A percentile compares a stretch with the other conserved stretches of the same genome.
phyloP scores from a whole-genome alignment of 2,797 vertebrate genomes.

The Acestrorhynchus altus region DNA sequence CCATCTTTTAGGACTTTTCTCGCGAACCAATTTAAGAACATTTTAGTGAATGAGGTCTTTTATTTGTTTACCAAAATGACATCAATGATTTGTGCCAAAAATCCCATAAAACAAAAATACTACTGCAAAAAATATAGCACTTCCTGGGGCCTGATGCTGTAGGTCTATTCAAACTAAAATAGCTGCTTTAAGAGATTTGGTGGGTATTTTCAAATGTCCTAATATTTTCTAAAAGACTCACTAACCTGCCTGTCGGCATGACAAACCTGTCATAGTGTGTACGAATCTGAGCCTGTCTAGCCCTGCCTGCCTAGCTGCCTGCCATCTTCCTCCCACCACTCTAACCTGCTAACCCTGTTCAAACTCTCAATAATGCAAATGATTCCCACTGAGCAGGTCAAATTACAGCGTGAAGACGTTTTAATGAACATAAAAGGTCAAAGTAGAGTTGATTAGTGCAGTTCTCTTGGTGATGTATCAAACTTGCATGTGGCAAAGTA shows the following conservation, averaged over 20 bases:
- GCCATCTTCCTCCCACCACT: slow-evolving; percentile 23
- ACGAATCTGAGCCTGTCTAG: slow-evolving; percentile 25
- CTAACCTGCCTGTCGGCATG: slow-evolving; percentile 22
- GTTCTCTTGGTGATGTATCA: slow-evolving; percentile 14
- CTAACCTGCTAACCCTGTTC: slow-evolving; percentile 20
- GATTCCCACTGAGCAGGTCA: slow-evolving; percentile 47
- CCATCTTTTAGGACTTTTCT: too few relatives aligned
- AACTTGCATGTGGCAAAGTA: slow-evolving; percentile 5
- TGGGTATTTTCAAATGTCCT: slow-evolving; percentile 19
- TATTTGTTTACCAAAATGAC: too few relatives aligned
- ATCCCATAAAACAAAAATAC: too few relatives aligned
- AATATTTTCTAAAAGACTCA: slow-evolving; percentile 28
- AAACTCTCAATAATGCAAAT: slow-evolving; percentile 50
- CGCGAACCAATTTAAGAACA: too few relatives aligned
- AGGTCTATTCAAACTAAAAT: neutral
- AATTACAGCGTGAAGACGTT: slow-evolving; percentile 48
- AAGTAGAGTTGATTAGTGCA: slow-evolving; percentile 11
- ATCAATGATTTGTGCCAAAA: too few relatives aligned
- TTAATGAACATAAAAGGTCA: slow-evolving; percentile 29
- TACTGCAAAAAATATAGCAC: too few relatives aligned
- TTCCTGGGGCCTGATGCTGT: too few relatives aligned
- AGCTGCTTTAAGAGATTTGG: slow-evolving; percentile 36
- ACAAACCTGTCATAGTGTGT: slow-evolving; percentile 47
- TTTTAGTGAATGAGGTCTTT: too few relatives aligned
- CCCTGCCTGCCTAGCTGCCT: slow-evolving; percentile 30